Evolutionary conservation across 2,113 vertebrate genomes (phyloP).

Genomic region (Arvicanthis niloticus): DNA sequence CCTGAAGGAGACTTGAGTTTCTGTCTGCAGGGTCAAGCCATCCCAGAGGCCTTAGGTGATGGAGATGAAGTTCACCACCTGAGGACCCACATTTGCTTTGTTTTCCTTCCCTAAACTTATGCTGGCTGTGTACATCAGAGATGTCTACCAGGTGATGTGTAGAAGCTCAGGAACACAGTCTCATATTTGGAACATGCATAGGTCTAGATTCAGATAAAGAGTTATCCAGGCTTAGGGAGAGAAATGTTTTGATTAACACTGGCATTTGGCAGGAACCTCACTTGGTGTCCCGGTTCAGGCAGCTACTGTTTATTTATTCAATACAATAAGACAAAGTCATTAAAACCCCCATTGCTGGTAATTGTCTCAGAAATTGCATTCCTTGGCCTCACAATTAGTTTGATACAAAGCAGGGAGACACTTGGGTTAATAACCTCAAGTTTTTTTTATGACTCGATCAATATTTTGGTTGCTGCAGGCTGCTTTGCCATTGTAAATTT

Average conservation of each 20-base stretch:
- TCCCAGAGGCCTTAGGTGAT: not conserved
- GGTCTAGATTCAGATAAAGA: conserved; percentile 45
- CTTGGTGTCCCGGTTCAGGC: conserved; percentile 3
- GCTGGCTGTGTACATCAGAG: not conserved
- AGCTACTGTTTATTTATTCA: conserved; percentile 71
- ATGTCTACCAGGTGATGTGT: not conserved
- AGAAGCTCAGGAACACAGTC: conserved; percentile 33
- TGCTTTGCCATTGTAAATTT: conserved; percentile 76
- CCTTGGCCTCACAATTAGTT: conserved; percentile 61
- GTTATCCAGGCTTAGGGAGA: not conserved
- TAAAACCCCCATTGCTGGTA: conserved; percentile 64
- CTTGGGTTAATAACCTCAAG: conserved; percentile 77
- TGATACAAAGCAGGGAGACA: conserved; percentile 71
- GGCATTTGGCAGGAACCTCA: conserved; percentile 31
- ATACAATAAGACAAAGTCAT: conserved; percentile 71
- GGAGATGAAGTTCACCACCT: not conserved
- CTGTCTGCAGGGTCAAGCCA: not conserved
- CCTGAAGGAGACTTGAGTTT: not conserved
- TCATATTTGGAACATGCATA: not conserved
- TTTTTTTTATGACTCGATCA: conserved; percentile 80
- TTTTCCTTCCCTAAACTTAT: conserved; percentile 23
- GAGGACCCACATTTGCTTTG: conserved; percentile 35
- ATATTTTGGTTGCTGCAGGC: conserved; percentile 80
- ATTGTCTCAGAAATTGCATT: conserved; percentile 75
- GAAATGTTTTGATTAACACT: conserved; percentile 60